phyloP scores from a whole-genome alignment of 1,140 invertebrate genomes.

The Saccostrea cuccullata region DNA sequence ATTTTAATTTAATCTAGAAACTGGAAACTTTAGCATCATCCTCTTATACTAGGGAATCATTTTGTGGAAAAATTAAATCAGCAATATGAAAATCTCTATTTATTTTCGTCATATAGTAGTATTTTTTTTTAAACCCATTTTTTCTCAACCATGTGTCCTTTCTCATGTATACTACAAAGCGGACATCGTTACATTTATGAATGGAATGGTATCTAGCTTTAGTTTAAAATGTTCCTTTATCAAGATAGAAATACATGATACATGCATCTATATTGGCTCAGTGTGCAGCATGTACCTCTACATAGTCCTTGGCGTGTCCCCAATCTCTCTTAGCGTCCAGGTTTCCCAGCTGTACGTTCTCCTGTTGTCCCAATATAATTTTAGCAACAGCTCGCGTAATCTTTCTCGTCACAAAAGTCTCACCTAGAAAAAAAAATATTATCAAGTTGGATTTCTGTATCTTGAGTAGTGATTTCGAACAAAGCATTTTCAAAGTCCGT shows the following conservation, averaged over 20 bases:
- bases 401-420: constrained; percentile 99
- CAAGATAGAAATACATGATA: background rate
- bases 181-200: too few relatives aligned
- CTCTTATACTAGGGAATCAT: too few relatives aligned
- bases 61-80: background rate
- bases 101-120: too few relatives aligned
- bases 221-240: too few relatives aligned
- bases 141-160: too few relatives aligned
- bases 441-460: too few relatives aligned
- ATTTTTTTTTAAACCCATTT: too few relatives aligned
- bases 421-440: constrained; percentile 79
- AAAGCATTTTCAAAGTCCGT: too few relatives aligned
- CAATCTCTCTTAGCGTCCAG: constrained; percentile 97
- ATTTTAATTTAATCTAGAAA: constrained; percentile 5
- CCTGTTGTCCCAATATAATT: constrained; percentile 92
- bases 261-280: background rate
- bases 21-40: background rate
- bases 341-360: constrained; percentile 95
- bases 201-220: too few relatives aligned
- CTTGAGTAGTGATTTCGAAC: too few relatives aligned
- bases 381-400: constrained; percentile 98
- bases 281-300: constrained; percentile 85
- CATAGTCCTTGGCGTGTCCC: constrained; percentile 99
- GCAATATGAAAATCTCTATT: too few relatives aligned
- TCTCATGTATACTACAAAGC: too few relatives aligned